A percentile compares a stretch with the other conserved stretches of the same genome.
Evolutionary conservation across 2,888 invertebrate species (phyloP).

Genomic region (Cistogaster globosa): DNA sequence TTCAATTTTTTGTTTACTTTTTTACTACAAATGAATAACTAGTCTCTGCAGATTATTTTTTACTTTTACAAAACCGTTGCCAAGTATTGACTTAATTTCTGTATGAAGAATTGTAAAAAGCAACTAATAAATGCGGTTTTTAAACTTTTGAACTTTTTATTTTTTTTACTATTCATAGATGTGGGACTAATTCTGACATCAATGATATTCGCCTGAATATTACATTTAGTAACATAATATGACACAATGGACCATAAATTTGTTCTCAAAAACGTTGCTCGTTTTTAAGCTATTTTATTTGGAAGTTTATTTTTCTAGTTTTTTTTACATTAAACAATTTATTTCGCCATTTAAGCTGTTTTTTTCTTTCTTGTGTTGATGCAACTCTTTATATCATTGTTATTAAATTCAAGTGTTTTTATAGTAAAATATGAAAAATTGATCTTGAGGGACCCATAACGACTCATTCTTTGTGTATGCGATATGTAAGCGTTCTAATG

Average conservation of each 20-base stretch:
- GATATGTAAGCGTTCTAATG: slow-evolving; percentile 14
- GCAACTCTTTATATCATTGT: slow-evolving; percentile 14
- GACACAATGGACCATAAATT: slow-evolving; percentile 30
- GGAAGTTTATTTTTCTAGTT: no score
- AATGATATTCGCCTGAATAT: slow-evolving; percentile 9
- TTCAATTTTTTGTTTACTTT: no score
- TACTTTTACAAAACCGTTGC: slow-evolving; percentile 23
- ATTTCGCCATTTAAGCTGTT: slow-evolving; percentile 46
- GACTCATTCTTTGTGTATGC: slow-evolving; percentile 29
- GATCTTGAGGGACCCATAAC: slow-evolving; percentile 60
- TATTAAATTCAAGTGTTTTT: slow-evolving; percentile 40
- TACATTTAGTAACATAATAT: background rate
- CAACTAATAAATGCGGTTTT: slow-evolving; percentile 51
- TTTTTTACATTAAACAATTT: slow-evolving; percentile 22
- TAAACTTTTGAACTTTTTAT: slow-evolving; percentile 62
- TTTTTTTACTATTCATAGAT: slow-evolving; percentile 12
- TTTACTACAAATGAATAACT: no score
- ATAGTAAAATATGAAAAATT: slow-evolving; percentile 64
- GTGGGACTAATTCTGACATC: background rate
- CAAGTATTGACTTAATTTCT: slow-evolving; percentile 52
- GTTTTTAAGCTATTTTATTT: background rate
- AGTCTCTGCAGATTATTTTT: no score
- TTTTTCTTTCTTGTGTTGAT: slow-evolving; percentile 15
- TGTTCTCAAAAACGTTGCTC: background rate
- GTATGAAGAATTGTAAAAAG: background rate